These are phyloP conservation scores for Clupea harengus DNA, from an alignment of 2,113 vertebrate species.

Conservation along the genomic window DNA sequence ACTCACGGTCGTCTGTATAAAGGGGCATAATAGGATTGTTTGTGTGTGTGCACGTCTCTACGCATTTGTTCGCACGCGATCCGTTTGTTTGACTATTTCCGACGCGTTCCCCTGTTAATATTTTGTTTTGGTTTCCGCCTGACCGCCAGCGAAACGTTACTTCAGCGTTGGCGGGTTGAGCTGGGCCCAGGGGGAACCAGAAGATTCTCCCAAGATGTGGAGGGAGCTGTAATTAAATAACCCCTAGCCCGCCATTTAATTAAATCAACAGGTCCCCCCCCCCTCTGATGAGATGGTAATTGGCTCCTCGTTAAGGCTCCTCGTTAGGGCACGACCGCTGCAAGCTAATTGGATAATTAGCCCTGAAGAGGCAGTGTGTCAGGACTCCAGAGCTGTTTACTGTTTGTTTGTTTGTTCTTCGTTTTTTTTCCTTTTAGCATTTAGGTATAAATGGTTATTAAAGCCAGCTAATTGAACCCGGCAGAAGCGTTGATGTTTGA, in stretches of 20 bases:
- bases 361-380: conserved; percentile 74
- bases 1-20: not conserved
- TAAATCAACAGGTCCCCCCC: conserved; percentile 76
- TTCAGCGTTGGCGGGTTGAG: conserved; percentile 46
- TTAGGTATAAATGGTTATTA: conserved; percentile 66
- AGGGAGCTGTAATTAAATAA: conserved; percentile 75
- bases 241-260: conserved; percentile 67
- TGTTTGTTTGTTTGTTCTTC: conserved; percentile 56
- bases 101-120: conserved; percentile 3
- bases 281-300: conserved; percentile 51
- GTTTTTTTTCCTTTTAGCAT: conserved; percentile 54
- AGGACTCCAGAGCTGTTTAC: conserved; percentile 65
- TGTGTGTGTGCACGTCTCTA: not conserved
- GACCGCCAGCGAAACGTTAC: conserved; percentile 44
- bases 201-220: conserved; percentile 66
- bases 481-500: conserved; percentile 52
- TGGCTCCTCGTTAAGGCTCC: conserved; percentile 71
- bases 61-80: not conserved
- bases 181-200: conserved; percentile 60
- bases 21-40: not conserved
- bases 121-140: conserved; percentile 16
- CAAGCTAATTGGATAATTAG: conserved; percentile 80
- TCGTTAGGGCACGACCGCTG: conserved; percentile 71
- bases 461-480: conserved; percentile 64
- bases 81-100: conserved; percentile 41